Conservation (phyloP, 2,113 vertebrate species). For the Misgurnus anguillicaudatus region DNA sequence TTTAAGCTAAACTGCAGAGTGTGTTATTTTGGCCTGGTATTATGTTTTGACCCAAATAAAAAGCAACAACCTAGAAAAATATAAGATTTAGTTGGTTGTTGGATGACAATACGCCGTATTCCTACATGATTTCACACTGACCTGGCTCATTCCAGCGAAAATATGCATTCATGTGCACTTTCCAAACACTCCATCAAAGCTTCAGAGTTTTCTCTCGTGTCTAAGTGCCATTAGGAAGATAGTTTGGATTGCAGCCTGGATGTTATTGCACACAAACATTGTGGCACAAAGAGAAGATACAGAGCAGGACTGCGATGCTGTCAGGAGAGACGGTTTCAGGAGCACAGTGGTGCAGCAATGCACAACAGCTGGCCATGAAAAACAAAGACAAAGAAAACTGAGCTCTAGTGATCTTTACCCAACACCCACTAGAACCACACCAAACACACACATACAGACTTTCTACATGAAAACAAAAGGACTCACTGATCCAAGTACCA, state of each 20-base stretch:
- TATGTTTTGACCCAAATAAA: too few relatives aligned
- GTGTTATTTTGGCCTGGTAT: too few relatives aligned
- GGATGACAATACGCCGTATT: too few relatives aligned
- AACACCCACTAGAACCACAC: not conserved
- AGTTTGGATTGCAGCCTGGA: conserved; percentile 7
- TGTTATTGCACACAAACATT: not conserved
- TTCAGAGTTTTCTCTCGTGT: not conserved
- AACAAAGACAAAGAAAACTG: conserved; percentile 13
- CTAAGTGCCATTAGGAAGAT: not conserved
- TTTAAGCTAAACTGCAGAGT: too few relatives aligned
- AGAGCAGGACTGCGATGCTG: conserved; percentile 2
- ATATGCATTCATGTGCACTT: not conserved
- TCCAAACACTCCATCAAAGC: not conserved
- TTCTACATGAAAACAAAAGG: not conserved
- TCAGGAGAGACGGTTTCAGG: conserved; percentile 23
- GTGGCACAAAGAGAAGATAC: not conserved
- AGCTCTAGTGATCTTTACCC: conserved; percentile 11
- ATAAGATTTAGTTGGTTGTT: too few relatives aligned
- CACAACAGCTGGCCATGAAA: conserved; percentile 43
- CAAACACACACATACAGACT: conserved; percentile 23
- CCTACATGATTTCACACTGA: not conserved
- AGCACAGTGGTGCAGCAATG: conserved; percentile 23
- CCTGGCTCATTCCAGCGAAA: not conserved
- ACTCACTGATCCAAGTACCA: not conserved
- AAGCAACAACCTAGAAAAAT: too few relatives aligned